Evolutionary conservation across 2,113 vertebrate species (phyloP).

Genomic region (Hemiscyllium ocellatum): DNA sequence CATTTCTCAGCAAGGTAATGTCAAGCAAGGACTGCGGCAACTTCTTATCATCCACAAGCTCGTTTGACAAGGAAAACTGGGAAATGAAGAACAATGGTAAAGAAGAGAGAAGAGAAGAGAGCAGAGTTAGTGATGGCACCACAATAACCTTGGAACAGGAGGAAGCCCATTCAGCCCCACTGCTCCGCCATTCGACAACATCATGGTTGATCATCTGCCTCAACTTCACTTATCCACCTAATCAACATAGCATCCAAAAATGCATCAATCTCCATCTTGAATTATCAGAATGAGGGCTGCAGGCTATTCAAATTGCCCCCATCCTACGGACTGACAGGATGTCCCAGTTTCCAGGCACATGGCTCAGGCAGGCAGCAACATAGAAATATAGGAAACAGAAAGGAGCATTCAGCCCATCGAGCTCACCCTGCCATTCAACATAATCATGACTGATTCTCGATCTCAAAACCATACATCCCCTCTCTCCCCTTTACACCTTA

Average conservation of each 20-base stretch:
- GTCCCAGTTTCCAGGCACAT: too few species aligned
- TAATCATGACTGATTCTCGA: too few species aligned
- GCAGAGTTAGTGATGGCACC: neutral
- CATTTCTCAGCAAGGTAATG: constrained; percentile 80
- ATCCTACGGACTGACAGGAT: too few species aligned
- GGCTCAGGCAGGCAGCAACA: too few species aligned
- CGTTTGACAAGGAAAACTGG: constrained; percentile 84
- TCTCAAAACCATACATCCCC: too few species aligned
- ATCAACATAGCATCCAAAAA: neutral
- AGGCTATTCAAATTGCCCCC: too few species aligned
- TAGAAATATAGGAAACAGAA: too few species aligned
- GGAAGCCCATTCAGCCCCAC: neutral
- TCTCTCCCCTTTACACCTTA: too few species aligned
- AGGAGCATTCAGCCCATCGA: too few species aligned
- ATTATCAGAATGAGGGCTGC: neutral
- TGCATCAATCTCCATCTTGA: neutral
- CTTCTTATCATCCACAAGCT: constrained; percentile 80
- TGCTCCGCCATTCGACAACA: neutral
- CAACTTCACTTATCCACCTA: neutral
- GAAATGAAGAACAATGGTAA: neutral
- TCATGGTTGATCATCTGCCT: neutral
- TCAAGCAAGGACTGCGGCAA: constrained; percentile 50
- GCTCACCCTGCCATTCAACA: too few species aligned
- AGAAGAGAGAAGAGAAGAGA: neutral
- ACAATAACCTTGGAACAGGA: neutral